Conservation (phyloP, 53 echinoderm and acorn worm genomes). For the Echinometra lucunter region DNA sequence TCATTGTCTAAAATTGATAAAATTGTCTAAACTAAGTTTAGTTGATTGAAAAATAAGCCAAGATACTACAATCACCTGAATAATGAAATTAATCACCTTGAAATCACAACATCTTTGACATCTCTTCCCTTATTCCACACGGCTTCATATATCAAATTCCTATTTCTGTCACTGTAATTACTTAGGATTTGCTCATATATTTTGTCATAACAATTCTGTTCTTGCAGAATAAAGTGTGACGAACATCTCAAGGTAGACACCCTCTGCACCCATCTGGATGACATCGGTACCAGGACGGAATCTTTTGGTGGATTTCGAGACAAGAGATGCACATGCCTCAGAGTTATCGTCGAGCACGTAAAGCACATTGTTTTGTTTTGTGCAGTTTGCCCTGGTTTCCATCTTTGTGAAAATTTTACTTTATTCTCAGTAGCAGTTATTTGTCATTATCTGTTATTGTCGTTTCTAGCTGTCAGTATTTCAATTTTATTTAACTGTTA, state of each 20-base stretch:
- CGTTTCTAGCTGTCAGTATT: no score
- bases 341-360: not conserved
- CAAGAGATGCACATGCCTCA: slow-evolving; percentile 2
- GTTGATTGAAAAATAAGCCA: no score
- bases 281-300: slow-evolving; percentile 11
- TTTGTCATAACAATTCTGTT: no score
- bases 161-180: not conserved
- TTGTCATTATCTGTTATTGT: no score
- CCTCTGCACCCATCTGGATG: not conserved
- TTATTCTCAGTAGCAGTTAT: no score
- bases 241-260: not conserved
- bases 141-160: not conserved
- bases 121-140: not conserved
- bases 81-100: not conserved
- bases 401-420: no score
- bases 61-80: no score
- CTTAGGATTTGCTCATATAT: not conserved
- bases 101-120: not conserved
- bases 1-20: no score
- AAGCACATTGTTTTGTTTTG: no score
- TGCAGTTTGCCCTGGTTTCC: no score
- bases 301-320: slow-evolving; percentile 15
- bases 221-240: not conserved
- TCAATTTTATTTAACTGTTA: no score
- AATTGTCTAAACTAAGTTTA: no score